Percentiles rank a stretch among this genome's conserved stretches.
Evolutionary conservation across 2,888 invertebrate species (phyloP).

Genomic region (Oscheius sp.): DNA sequence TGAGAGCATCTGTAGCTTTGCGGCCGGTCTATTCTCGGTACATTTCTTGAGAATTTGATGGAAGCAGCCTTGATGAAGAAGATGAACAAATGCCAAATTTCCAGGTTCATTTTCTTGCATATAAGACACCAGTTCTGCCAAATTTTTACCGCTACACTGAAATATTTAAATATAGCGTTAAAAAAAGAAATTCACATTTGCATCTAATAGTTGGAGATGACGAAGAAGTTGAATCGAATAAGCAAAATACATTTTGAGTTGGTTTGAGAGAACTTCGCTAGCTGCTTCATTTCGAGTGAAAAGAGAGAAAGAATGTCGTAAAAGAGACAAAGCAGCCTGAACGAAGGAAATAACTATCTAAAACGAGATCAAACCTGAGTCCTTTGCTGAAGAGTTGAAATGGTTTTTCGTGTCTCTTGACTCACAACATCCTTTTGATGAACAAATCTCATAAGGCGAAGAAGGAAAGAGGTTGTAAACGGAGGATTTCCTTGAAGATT

Average conservation of each 20-base stretch:
- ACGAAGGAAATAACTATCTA: neutral
- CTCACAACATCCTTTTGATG: slow-evolving; percentile 52
- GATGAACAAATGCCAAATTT: slow-evolving; percentile 64
- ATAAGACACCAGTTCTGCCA: slow-evolving; percentile 60
- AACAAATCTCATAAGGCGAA: slow-evolving; percentile 62
- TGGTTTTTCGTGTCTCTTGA: slow-evolving; percentile 34
- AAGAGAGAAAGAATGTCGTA: slow-evolving; percentile 62
- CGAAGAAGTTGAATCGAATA: slow-evolving; percentile 66
- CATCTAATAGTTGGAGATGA: slow-evolving; percentile 61
- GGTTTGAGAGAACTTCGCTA: slow-evolving; percentile 48
- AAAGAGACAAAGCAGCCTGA: slow-evolving; percentile 60
- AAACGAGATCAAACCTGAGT: slow-evolving; percentile 29
- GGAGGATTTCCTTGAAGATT: slow-evolving; percentile 68
- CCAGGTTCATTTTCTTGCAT: slow-evolving; percentile 60
- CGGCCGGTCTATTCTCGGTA: slow-evolving; percentile 35
- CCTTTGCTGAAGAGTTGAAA: slow-evolving; percentile 41
- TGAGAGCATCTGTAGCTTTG: slow-evolving; percentile 54
- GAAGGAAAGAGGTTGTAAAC: slow-evolving; percentile 64
- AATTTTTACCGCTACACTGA: slow-evolving; percentile 59
- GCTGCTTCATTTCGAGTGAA: slow-evolving; percentile 54
- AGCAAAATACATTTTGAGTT: slow-evolving; percentile 58
- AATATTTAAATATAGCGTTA: slow-evolving; percentile 10
- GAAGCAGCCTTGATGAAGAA: slow-evolving; percentile 63
- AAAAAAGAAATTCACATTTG: slow-evolving; percentile 41
- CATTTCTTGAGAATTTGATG: slow-evolving; percentile 59